phyloP scores from a whole-genome alignment of 1,140 invertebrate genomes.

The Whitmania pigra region DNA sequence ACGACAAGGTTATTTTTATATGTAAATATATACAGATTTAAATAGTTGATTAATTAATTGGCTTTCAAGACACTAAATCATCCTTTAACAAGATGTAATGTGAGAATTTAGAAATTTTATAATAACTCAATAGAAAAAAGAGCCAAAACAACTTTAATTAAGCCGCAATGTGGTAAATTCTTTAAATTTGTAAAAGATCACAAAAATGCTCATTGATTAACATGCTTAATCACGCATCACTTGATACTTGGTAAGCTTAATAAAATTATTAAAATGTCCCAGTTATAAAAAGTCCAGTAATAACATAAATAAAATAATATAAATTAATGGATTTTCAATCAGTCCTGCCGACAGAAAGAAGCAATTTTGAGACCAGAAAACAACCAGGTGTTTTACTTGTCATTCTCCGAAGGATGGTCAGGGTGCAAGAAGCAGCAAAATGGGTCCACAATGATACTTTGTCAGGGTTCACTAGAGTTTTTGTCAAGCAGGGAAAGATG shows the following conservation, averaged over 20 bases:
- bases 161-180: neutral
- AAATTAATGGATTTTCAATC: conserved; percentile 28
- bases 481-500: conserved; percentile 32
- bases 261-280: too few species aligned
- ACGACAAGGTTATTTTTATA: conserved; percentile 26
- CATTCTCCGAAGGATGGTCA: conserved; percentile 30
- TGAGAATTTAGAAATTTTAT: neutral
- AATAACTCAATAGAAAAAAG: neutral
- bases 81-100: too few species aligned
- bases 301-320: conserved; percentile 12
- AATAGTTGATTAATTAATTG: neutral
- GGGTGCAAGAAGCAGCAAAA: conserved; percentile 20
- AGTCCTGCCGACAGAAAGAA: conserved; percentile 59
- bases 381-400: conserved; percentile 63
- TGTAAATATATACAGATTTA: neutral
- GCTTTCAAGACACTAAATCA: neutral
- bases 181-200: neutral
- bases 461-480: conserved; percentile 13
- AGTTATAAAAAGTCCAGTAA: neutral
- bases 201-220: neutral
- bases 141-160: neutral
- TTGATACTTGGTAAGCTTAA: too few species aligned
- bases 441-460: neutral
- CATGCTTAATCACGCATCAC: neutral
- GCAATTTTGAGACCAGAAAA: conserved; percentile 50